Percentiles rank a stretch among this genome's conserved stretches.
These are phyloP conservation scores for Myiopsitta monachus DNA, from an alignment of 2,113 vertebrate genomes.

Conservation along the genomic window DNA sequence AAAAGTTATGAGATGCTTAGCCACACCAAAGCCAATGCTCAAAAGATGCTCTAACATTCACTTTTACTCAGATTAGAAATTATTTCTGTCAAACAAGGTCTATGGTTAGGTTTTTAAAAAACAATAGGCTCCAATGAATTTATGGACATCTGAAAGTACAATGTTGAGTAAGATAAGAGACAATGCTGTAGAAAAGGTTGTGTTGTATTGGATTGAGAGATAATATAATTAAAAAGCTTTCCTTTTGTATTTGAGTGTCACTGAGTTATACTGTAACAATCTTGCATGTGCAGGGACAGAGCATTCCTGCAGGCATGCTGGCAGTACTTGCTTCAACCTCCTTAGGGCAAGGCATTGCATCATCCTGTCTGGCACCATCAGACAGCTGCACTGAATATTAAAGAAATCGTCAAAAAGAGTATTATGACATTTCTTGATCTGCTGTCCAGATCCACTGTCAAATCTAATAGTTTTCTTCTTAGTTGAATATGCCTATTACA, in stretches of 20 bases:
- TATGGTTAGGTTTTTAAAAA: neutral
- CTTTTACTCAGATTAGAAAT: neutral
- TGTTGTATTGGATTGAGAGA: neutral
- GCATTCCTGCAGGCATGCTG: neutral
- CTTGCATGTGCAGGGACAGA: neutral
- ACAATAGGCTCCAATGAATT: neutral
- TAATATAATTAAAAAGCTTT: neutral
- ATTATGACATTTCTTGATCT: neutral
- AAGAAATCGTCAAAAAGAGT: neutral
- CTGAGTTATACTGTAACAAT: neutral
- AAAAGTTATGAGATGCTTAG: neutral
- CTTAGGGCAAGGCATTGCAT: neutral
- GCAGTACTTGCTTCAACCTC: neutral
- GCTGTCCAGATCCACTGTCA: neutral
- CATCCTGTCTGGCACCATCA: neutral
- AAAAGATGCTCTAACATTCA: neutral
- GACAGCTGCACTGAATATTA: neutral
- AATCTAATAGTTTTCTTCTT: neutral
- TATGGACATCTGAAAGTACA: neutral
- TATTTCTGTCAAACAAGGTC: neutral
- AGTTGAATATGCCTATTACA: neutral
- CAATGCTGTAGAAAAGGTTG: neutral
- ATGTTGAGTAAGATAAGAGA: neutral
- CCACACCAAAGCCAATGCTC: neutral
- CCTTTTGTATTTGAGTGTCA: rapidly evolving